phyloP scores from a whole-genome alignment of 2,113 vertebrate species.

The Daphoenositta chrysoptera region DNA sequence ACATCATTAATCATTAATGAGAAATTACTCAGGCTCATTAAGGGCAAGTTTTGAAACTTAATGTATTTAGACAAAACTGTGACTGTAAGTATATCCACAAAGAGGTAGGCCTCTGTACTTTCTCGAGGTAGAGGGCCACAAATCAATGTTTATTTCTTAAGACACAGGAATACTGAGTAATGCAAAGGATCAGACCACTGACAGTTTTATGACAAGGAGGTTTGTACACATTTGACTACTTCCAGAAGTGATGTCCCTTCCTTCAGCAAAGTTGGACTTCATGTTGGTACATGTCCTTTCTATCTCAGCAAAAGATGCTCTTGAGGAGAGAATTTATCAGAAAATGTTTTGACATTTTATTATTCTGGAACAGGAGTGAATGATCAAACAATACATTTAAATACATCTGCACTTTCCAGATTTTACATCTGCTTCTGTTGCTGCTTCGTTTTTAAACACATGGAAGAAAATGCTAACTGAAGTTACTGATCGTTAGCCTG shows the following conservation, averaged over 20 bases:
- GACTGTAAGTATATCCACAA: not conserved
- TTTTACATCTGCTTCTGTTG: not conserved
- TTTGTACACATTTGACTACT: not conserved
- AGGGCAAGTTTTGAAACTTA: not conserved
- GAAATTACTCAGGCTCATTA: not conserved
- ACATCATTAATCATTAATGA: not conserved
- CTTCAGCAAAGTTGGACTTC: not conserved
- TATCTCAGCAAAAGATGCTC: not conserved
- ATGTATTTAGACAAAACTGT: not conserved
- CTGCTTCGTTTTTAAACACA: not conserved
- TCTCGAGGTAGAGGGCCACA: not conserved
- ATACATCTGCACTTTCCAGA: not conserved
- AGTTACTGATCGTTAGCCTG: not conserved
- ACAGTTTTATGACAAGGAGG: not conserved
- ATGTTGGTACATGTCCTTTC: not conserved
- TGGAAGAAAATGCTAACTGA: not conserved
- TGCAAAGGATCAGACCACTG: not conserved
- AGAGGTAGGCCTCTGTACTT: not conserved
- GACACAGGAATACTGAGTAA: not conserved
- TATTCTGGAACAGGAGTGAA: not conserved
- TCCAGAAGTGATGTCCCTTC: not conserved
- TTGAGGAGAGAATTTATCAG: not conserved
- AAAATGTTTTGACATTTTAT: not conserved
- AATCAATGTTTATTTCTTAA: not conserved
- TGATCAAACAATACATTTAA: not conserved